Conservation (phyloP, 30 jellyfish, hydroid and myxozoan species). For the Pseudorhiza aurosa region DNA sequence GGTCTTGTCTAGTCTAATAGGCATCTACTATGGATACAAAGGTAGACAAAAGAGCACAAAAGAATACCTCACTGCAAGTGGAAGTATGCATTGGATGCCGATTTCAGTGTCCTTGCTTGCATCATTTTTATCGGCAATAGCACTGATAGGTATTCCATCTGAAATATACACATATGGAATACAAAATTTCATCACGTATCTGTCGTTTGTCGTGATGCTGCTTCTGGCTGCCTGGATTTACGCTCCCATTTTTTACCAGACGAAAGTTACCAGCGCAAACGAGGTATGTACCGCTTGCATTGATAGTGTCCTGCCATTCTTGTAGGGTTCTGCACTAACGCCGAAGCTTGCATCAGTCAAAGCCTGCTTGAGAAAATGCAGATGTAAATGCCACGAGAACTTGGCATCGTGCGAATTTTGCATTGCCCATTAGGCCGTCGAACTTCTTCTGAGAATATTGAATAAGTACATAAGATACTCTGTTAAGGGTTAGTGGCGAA, state of each 20-base stretch:
- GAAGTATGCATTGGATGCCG: conserved; percentile 75
- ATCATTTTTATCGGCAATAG: conserved; percentile 63
- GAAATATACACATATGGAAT: conserved; percentile 74
- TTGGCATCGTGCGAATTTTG: too few species aligned
- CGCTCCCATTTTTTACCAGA: conserved; percentile 83
- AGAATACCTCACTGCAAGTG: conserved; percentile 74
- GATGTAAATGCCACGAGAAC: too few species aligned
- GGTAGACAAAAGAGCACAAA: conserved; percentile 54
- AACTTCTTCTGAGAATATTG: too few species aligned
- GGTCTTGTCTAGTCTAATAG: conserved; percentile 55
- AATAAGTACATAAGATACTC: too few species aligned
- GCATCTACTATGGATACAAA: conserved; percentile 67
- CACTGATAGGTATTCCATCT: conserved; percentile 65
- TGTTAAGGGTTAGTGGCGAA: too few species aligned
- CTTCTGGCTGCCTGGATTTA: conserved; percentile 59
- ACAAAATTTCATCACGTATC: conserved; percentile 43
- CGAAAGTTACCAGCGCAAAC: conserved; percentile 77
- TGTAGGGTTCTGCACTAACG: background rate
- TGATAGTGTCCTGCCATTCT: background rate
- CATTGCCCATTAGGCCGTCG: too few species aligned
- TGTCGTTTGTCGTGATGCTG: conserved; percentile 71
- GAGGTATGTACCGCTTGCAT: conserved; percentile 49
- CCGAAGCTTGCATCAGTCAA: too few species aligned
- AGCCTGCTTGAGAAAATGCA: too few species aligned
- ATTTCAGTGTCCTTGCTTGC: conserved; percentile 62